phyloP scores from a whole-genome alignment of 2,113 vertebrate genomes.

The Ia io region DNA sequence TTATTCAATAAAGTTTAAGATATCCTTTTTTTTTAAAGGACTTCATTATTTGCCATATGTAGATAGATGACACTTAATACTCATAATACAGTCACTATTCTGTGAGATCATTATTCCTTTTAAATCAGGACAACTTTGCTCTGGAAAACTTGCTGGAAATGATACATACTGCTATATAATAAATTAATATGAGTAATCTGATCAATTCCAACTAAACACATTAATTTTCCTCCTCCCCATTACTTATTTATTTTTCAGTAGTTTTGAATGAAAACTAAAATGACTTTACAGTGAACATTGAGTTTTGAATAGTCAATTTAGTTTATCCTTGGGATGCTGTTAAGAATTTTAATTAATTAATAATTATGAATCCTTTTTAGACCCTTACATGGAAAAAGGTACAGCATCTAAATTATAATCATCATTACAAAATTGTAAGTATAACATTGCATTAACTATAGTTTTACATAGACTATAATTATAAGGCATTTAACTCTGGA shows the following conservation, averaged over 20 bases:
- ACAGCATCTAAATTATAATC: background rate
- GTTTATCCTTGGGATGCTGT: background rate
- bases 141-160: background rate
- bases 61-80: background rate
- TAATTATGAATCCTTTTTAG: constrained; percentile 41
- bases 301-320: background rate
- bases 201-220: background rate
- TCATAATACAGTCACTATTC: background rate
- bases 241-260: background rate
- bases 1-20: background rate
- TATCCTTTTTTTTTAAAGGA: background rate
- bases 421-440: constrained; percentile 33
- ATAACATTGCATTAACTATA: constrained; percentile 41
- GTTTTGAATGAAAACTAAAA: background rate
- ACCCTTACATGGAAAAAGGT: constrained; percentile 23
- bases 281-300: background rate
- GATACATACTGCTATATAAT: background rate
- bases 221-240: background rate
- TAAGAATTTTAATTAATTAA: constrained; percentile 53
- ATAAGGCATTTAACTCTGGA: constrained; percentile 29
- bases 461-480: constrained; percentile 39
- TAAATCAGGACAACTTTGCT: background rate
- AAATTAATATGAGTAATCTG: background rate
- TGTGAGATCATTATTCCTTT: fast-evolving
- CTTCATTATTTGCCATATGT: background rate